These are phyloP conservation scores for Stenchaetothrips biformis DNA, from an alignment of 2,888 invertebrate species.

Conservation along the genomic window DNA sequence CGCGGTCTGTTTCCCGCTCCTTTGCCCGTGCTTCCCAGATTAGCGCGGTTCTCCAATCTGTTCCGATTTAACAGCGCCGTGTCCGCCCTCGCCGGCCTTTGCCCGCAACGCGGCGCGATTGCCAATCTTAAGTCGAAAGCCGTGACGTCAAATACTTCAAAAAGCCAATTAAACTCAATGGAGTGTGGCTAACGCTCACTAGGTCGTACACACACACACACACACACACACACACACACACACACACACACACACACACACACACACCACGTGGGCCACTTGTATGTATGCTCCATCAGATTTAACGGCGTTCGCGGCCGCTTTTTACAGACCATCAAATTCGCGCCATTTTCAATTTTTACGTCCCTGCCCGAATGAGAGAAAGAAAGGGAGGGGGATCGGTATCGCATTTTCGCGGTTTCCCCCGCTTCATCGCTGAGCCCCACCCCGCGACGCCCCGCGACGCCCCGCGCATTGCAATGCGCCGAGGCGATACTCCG, in stretches of 20 bases:
- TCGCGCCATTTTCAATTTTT: constrained; percentile 8
- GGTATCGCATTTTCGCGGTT: neutral
- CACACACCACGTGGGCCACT: neutral
- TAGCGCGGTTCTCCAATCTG: too few relatives aligned
- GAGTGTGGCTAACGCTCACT: neutral
- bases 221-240: too few relatives aligned
- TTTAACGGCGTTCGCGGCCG: constrained; percentile 10
- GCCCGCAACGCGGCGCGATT: too few relatives aligned
- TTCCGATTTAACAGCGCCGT: too few relatives aligned
- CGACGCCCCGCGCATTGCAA: neutral
- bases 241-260: too few relatives aligned
- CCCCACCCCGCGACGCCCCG: neutral
- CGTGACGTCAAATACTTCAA: neutral
- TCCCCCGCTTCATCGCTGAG: neutral
- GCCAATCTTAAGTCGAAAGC: too few relatives aligned
- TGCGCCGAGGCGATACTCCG: neutral
- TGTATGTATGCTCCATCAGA: neutral
- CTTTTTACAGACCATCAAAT: constrained; percentile 20
- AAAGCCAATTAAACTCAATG: constrained; percentile 12
- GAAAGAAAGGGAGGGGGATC: neutral
- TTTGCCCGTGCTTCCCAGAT: too few relatives aligned
- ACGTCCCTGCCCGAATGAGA: neutral
- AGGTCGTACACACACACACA: too few relatives aligned
- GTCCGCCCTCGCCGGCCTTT: too few relatives aligned
- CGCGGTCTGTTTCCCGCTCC: too few relatives aligned